phyloP scores from a whole-genome alignment of 2,113 vertebrate species.

The Spizaetus ornatus region DNA sequence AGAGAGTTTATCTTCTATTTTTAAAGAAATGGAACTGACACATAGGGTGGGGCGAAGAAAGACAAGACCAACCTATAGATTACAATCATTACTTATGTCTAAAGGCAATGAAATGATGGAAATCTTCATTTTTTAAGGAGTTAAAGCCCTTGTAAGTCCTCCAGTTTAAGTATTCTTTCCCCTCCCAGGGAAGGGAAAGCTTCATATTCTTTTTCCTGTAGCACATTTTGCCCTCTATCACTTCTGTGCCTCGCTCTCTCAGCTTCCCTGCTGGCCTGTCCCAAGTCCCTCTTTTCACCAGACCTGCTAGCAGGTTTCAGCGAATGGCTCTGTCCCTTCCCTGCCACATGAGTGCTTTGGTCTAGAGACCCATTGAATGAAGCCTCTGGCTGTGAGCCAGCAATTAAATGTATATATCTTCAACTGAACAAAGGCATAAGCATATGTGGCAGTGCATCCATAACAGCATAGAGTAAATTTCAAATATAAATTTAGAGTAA shows the following conservation, averaged over 20 bases:
- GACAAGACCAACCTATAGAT: neutral
- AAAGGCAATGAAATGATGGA: neutral
- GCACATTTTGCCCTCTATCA: neutral
- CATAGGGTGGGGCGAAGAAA: neutral
- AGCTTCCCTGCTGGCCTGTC: neutral
- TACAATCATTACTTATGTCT: neutral
- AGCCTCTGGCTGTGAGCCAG: neutral
- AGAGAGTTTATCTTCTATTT: neutral
- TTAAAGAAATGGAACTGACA: neutral
- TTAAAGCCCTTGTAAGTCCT: neutral
- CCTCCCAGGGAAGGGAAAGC: neutral
- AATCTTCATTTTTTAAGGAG: neutral
- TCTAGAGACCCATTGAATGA: neutral
- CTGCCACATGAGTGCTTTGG: neutral
- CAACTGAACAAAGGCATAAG: neutral
- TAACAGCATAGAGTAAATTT: neutral
- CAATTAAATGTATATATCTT: neutral
- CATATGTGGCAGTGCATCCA: no score
- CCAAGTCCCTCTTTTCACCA: neutral
- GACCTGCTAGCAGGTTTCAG: neutral
- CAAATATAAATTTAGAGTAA: neutral
- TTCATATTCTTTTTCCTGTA: neutral
- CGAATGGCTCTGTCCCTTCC: fast-evolving
- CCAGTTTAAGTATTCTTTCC: neutral
- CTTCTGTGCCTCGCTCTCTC: neutral